Conservation (phyloP, 2,797 vertebrate species). For the Gallinago nigripennis region DNA sequence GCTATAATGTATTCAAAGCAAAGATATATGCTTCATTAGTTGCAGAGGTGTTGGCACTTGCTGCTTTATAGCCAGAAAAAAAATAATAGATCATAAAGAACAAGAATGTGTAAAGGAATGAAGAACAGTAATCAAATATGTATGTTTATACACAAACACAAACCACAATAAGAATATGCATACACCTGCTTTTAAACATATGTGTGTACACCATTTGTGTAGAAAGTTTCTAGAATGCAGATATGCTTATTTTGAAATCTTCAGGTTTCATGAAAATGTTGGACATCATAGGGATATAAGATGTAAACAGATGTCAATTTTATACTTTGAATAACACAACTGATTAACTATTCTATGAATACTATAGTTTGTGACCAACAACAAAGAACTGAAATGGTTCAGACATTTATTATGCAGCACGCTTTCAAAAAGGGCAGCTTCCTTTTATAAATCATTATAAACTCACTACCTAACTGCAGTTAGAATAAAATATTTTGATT, state of each 20-base stretch:
- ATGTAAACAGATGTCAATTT: neutral
- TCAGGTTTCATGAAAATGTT: neutral
- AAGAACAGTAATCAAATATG: conserved; percentile 15
- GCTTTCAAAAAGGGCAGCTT: neutral
- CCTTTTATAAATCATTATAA: conserved; percentile 1
- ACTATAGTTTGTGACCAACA: neutral
- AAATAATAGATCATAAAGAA: conserved; percentile 49
- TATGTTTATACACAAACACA: neutral
- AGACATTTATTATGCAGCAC: neutral
- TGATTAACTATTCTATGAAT: neutral
- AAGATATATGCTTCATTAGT: conserved; percentile 50
- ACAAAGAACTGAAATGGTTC: neutral
- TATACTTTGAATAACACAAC: neutral
- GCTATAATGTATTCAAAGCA: conserved; percentile 45
- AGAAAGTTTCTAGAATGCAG: neutral
- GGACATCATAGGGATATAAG: neutral
- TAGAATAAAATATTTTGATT: neutral
- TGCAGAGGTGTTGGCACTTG: conserved; percentile 29
- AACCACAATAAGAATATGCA: neutral
- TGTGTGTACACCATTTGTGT: neutral
- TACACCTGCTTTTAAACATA: neutral
- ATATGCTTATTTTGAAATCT: neutral
- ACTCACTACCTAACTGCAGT: neutral
- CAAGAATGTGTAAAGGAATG: conserved; percentile 29
- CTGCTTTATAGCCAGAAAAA: conserved; percentile 44